Base-by-base conservation (phyloP, 2,113 vertebrate species). In the Cyanoramphus novaezelandiae region DNA sequence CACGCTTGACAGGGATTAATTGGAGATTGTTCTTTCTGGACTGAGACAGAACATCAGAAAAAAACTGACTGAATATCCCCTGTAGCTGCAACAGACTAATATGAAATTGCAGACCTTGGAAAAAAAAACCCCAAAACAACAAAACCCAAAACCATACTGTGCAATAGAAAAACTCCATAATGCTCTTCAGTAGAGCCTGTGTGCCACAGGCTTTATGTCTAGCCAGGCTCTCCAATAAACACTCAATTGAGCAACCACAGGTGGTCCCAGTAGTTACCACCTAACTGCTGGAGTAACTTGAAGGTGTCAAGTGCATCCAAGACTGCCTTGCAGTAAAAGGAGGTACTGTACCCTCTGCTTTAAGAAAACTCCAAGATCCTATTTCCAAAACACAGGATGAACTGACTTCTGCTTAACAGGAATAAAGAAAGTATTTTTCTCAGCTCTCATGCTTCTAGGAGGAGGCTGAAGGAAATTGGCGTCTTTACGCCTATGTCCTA, bases 31-130 rank as follows among this genome's bases (percentile, higher is more conserved):
- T 68, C 62, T 79, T 85, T 90, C 88, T 68, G 50, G 85, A 59
- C 43, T 25, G 39, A 93, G 63, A 82, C 13, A 93, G 41, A 82
- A 71, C 74, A 88, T 88, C 70, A 90, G 65, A 85, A 57, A 53
- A 95, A 84, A 35, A 41, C 28, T 2, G 3, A 67, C 47, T 68
- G 49, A 90, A 68, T 60, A 63, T 49, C 7, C 57, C 39, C 46
- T 68, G 31, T 44, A 95, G 85, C 55, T 84, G 43, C 37, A 82
- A 68, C 11, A 82, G 55, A n/a, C 31, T 44, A 57, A 90, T 0
- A 2, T 44, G 46, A 75, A 92, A 67, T 21, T 49, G 31, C 50
- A 90, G 17, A 78, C 17, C 25, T 35, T 75, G 13, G 29, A 2
- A 15, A 57, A 39, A 39, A 55, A 70, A 87, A 37, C 1, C 33